A percentile compares a stretch with the other conserved stretches of the same genome.
Evolutionary conservation across 2,113 vertebrate species (phyloP).

Genomic region (Thomomys bottae): DNA sequence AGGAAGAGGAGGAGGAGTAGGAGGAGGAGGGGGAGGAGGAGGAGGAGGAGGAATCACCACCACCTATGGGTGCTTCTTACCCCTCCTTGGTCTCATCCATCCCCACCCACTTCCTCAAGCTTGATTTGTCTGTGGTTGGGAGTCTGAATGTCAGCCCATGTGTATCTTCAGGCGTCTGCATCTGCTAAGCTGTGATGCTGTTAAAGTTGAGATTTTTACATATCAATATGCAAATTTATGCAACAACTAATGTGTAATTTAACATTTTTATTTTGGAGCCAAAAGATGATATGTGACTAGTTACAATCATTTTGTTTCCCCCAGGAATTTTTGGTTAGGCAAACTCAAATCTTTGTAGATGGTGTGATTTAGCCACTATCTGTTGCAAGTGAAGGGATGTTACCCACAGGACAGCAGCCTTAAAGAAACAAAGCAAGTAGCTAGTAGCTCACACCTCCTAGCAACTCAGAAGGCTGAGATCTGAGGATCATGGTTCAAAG

Average conservation of each 20-base stretch:
- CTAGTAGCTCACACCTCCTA: no score
- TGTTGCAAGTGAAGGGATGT: background rate
- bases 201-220: conserved; percentile 66
- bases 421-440: conserved; percentile 36
- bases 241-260: conserved; percentile 71
- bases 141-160: conserved; percentile 60
- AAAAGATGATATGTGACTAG: conserved; percentile 52
- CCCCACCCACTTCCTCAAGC: background rate
- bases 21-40: no score
- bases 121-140: background rate
- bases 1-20: no score
- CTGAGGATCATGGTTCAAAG: no score
- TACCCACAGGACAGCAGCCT: background rate
- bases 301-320: conserved; percentile 24
- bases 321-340: conserved; percentile 40
- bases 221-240: conserved; percentile 78
- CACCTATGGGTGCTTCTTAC: background rate
- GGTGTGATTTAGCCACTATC: background rate
- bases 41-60: no score
- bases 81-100: background rate
- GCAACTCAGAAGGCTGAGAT: no score
- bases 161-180: conserved; percentile 48
- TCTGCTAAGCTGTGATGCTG: conserved; percentile 65
- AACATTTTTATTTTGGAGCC: conserved; percentile 71
- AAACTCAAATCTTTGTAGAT: background rate